These are phyloP conservation scores for Oryzias dopingdopingensis DNA, from an alignment of 2,797 vertebrate genomes.

Conservation along the genomic window DNA sequence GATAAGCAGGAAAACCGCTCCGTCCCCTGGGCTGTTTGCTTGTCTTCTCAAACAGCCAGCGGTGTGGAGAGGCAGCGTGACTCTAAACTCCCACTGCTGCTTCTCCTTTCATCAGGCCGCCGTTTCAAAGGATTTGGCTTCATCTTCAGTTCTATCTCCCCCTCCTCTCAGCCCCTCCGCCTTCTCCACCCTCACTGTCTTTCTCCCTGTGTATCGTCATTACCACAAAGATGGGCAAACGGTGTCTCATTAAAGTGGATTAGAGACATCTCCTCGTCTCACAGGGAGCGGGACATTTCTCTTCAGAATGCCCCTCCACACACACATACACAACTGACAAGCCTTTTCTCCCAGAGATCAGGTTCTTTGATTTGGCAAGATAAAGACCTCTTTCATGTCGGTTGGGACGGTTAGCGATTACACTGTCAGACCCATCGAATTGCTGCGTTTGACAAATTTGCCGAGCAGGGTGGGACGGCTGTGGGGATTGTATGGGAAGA, in stretches of 20 bases:
- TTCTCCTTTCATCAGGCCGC: slow-evolving; percentile 61
- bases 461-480: slow-evolving; percentile 51
- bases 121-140: slow-evolving; percentile 70
- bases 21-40: slow-evolving; percentile 61
- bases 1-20: slow-evolving; percentile 77
- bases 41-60: slow-evolving; percentile 50
- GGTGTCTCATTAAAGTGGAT: slow-evolving; percentile 78
- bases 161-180: slow-evolving; percentile 10
- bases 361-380: slow-evolving; percentile 79
- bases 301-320: slow-evolving; percentile 25
- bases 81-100: slow-evolving; percentile 52
- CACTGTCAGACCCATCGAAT: slow-evolving; percentile 75
- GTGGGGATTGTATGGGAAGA: slow-evolving; percentile 44
- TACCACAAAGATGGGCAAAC: slow-evolving; percentile 72
- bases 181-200: slow-evolving; percentile 24
- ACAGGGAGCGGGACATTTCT: slow-evolving; percentile 57
- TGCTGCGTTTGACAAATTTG: slow-evolving; percentile 74
- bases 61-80: slow-evolving; percentile 47
- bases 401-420: slow-evolving; percentile 76
- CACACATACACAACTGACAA: not conserved
- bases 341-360: slow-evolving; percentile 69
- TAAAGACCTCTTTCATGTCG: slow-evolving; percentile 79
- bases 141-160: slow-evolving; percentile 53
- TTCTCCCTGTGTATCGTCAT: slow-evolving; percentile 52
- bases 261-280: slow-evolving; percentile 73